A percentile compares a stretch with the other conserved stretches of the same genome.
These are phyloP conservation scores for Euzetes globulus DNA, from an alignment of 2,888 invertebrate species.

Conservation along the genomic window DNA sequence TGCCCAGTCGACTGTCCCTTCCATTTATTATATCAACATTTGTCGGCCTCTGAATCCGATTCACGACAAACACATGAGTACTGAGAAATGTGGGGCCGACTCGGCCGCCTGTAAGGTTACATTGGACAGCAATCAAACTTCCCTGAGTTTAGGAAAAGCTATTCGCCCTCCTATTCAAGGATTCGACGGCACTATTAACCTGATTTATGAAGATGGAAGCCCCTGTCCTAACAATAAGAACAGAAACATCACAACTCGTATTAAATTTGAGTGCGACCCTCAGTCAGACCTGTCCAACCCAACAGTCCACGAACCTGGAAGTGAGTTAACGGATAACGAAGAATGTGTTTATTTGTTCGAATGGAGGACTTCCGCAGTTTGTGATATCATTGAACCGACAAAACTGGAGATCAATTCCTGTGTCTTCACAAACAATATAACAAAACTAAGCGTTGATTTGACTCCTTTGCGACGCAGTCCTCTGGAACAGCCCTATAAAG, in stretches of 20 bases:
- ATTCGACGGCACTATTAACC: conserved; percentile 28
- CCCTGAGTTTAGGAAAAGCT: conserved; percentile 30
- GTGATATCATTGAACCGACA: conserved; percentile 10
- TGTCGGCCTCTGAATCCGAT: conserved; percentile 32
- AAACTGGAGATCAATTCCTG: conserved; percentile 1
- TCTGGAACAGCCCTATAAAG: neutral
- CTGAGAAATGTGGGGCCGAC: conserved; percentile 10
- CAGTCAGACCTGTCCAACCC: neutral
- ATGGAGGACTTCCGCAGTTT: conserved; percentile 37
- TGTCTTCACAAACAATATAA: conserved; percentile 22
- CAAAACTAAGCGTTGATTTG: conserved; percentile 43
- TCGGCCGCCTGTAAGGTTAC: conserved; percentile 21
- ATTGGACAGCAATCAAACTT: neutral
- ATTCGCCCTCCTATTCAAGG: neutral
- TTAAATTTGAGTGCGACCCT: conserved; percentile 29
- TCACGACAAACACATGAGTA: neutral
- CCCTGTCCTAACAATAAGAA: conserved; percentile 23
- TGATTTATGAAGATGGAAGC: conserved; percentile 29
- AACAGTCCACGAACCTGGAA: conserved; percentile 14
- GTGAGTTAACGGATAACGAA: neutral
- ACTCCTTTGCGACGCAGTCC: conserved; percentile 42
- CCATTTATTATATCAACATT: conserved; percentile 33
- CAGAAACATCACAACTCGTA: neutral
- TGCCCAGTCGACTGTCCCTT: neutral
- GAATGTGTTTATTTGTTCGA: conserved; percentile 36